Conservation (phyloP, 2,797 vertebrate species). For the Gouania willdenowi region DNA sequence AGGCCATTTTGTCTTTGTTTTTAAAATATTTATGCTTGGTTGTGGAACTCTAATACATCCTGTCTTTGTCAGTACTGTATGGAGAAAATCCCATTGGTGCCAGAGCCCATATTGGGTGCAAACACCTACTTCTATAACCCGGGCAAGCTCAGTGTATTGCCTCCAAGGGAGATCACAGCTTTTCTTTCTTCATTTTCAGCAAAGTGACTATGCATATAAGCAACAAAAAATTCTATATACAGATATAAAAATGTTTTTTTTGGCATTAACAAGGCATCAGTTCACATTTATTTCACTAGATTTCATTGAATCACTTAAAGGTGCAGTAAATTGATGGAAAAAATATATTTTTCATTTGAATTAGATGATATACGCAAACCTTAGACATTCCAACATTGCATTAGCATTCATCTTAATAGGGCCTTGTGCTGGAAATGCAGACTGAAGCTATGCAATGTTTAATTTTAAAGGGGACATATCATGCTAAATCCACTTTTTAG, state of each 20-base stretch:
- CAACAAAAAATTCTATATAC: constrained; percentile 13
- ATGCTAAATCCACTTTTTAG: no score
- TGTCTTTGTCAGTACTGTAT: constrained; percentile 1
- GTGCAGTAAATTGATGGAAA: no score
- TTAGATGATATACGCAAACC: no score
- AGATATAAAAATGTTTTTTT: background rate
- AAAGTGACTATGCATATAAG: constrained; percentile 12
- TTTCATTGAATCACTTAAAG: no score
- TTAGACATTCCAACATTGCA: no score
- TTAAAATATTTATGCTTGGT: background rate
- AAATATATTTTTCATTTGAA: no score
- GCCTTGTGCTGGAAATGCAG: no score
- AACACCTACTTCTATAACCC: constrained; percentile 25
- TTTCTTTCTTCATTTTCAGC: constrained; percentile 28
- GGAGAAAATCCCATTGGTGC: constrained; percentile 8
- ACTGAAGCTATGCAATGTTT: no score
- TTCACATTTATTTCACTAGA: background rate
- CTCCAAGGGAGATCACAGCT: constrained; percentile 25
- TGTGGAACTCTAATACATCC: background rate
- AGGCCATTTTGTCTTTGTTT: background rate
- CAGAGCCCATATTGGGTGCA: constrained; percentile 17
- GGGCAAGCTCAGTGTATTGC: constrained; percentile 6
- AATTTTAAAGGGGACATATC: no score
- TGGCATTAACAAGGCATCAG: background rate
- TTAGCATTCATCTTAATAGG: no score